phyloP scores from a whole-genome alignment of 2,113 vertebrate species.

The Chaetura pelagica region DNA sequence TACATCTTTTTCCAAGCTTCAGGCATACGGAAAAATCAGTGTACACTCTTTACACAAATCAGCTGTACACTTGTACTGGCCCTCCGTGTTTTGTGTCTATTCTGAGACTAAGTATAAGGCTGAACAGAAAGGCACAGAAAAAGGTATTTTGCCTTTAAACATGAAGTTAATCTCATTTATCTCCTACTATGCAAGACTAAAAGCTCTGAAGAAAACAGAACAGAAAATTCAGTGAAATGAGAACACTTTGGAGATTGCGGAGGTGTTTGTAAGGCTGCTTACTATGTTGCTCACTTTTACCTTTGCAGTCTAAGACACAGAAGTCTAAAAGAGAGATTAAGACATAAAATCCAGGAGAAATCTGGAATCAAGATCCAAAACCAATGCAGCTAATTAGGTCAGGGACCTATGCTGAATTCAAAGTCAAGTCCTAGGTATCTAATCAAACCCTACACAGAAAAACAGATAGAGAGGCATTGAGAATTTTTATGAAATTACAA shows the following conservation, averaged over 20 bases:
- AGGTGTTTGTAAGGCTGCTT: not conserved
- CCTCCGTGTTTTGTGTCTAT: not conserved
- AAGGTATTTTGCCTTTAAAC: not conserved
- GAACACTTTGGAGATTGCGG: not conserved
- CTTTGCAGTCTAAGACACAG: not conserved
- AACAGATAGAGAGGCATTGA: not conserved
- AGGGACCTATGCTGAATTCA: not conserved
- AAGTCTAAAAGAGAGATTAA: not conserved
- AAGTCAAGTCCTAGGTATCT: not conserved
- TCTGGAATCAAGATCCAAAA: not conserved
- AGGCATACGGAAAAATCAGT: not conserved
- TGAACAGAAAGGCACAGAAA: not conserved
- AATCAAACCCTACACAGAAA: not conserved
- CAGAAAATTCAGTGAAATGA: not conserved
- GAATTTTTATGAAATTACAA: not conserved
- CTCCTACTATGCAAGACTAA: not conserved
- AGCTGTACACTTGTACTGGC: not conserved
- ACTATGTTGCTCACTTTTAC: not conserved
- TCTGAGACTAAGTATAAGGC: not conserved
- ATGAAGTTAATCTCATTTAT: not conserved
- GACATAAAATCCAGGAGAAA: not conserved
- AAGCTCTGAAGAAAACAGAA: not conserved
- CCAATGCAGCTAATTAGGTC: not conserved
- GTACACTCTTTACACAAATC: not conserved
- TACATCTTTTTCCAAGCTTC: not conserved